Conservation (phyloP, 1,140 invertebrate genomes). For the Drosophila sulfurigaster region DNA sequence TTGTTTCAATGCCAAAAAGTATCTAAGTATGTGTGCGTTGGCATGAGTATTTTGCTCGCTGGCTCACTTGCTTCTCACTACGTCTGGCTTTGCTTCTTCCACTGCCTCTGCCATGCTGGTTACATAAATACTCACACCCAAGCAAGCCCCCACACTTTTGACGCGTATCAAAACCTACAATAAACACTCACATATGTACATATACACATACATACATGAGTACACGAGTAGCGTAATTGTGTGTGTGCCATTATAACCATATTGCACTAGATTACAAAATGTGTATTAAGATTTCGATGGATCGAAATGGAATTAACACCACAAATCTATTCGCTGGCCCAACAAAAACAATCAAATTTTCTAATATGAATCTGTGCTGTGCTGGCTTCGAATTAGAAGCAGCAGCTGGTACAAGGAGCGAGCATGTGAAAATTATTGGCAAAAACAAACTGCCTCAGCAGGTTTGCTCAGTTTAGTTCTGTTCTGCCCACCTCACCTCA, state of each 20-base stretch:
- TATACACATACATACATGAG: not conserved
- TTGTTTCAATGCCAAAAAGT: constrained; percentile 84
- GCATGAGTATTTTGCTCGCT: constrained; percentile 54
- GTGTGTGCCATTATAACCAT: constrained; percentile 49
- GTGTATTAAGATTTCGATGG: constrained; percentile 10
- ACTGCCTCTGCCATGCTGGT: constrained; percentile 60
- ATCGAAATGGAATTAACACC: constrained; percentile 75
- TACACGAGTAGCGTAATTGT: not conserved
- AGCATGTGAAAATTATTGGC: constrained; percentile 44
- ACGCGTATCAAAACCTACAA: constrained; percentile 23
- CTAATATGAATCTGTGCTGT: constrained; percentile 42
- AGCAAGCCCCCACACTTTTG: constrained; percentile 15
- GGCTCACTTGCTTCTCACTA: constrained; percentile 27
- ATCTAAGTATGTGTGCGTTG: constrained; percentile 66
- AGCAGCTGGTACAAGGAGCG: constrained; percentile 16
- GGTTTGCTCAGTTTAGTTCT: constrained; percentile 1
- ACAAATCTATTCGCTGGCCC: constrained; percentile 34
- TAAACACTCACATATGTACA: constrained; percentile 18
- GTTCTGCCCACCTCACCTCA: not conserved
- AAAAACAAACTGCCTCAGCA: constrained; percentile 32
- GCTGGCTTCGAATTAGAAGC: constrained; percentile 40
- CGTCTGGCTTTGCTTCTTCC: constrained; percentile 1
- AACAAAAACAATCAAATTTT: constrained; percentile 26
- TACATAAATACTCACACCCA: constrained; percentile 76
- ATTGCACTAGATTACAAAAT: constrained; percentile 52